A percentile compares a stretch with the other conserved stretches of the same genome.
These are phyloP conservation scores for Poeciliopsis presidionis DNA, from an alignment of 2,797 vertebrate genomes.

Conservation along the genomic window DNA sequence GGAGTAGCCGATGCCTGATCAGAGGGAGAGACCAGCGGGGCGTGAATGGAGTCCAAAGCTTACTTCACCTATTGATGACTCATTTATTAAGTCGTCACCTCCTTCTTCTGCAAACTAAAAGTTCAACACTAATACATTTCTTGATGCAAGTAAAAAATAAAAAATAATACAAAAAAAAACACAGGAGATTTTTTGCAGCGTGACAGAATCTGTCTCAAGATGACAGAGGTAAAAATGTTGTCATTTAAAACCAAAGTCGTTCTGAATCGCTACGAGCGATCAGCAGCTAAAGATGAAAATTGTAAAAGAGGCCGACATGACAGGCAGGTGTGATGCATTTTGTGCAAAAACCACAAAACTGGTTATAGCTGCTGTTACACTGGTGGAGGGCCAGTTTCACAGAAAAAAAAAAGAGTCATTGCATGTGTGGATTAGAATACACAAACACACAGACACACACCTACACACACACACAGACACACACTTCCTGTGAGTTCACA, in stretches of 20 bases:
- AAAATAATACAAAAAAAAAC: too few species aligned
- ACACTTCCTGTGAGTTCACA: conserved; percentile 77
- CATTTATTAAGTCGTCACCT: conserved; percentile 46
- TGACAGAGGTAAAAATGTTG: not conserved
- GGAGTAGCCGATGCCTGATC: conserved; percentile 85
- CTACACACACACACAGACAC: not conserved
- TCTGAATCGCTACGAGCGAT: not conserved
- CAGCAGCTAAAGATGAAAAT: not conserved
- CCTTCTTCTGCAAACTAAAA: conserved; percentile 30
- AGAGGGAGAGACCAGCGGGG: conserved; percentile 57
- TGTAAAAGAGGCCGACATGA: conserved; percentile 39
- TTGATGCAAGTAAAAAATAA: conserved; percentile 25
- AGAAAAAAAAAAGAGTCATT: conserved; percentile 22
- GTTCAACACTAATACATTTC: conserved; percentile 58
- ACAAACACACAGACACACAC: not conserved
- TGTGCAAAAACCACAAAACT: conserved; percentile 75
- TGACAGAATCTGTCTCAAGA: not conserved
- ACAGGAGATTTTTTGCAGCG: not conserved
- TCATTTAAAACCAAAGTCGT: not conserved
- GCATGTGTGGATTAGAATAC: conserved; percentile 26
- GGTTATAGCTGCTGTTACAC: conserved; percentile 64
- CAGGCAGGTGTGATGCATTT: conserved; percentile 71
- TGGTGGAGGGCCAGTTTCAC: conserved; percentile 71
- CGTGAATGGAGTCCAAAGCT: conserved; percentile 73
- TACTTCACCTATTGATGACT: not conserved